These are phyloP conservation scores for Drosophila histrio DNA, from an alignment of 2,888 invertebrate species.

Conservation along the genomic window DNA sequence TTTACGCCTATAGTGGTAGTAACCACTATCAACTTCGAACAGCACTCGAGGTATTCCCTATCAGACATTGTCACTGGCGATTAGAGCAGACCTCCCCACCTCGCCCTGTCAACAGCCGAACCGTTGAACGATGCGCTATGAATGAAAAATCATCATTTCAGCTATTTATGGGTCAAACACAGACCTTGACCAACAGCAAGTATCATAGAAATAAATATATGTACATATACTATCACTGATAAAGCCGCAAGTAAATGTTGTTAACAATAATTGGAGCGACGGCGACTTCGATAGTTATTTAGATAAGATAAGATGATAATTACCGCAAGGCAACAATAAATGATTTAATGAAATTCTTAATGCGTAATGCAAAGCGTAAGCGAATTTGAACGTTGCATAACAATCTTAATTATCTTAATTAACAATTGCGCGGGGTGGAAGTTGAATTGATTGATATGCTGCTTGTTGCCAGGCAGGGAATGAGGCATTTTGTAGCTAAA, in stretches of 20 bases:
- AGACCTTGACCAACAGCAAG: constrained; percentile 39
- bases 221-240: background rate
- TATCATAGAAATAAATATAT: constrained; percentile 15
- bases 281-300: background rate
- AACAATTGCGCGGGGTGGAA: background rate
- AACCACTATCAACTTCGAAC: background rate
- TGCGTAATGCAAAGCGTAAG: background rate
- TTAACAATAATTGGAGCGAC: constrained; percentile 24
- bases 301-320: constrained; percentile 24
- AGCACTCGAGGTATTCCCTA: constrained; percentile 5
- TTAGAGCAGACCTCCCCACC: constrained; percentile 9
- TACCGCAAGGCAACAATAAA: constrained; percentile 15
- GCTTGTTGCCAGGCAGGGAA: constrained; percentile 12
- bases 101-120: background rate
- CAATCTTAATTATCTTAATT: constrained; percentile 2
- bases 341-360: constrained; percentile 8
- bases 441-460: constrained; percentile 6
- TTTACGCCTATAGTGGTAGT: background rate
- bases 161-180: constrained; percentile 24
- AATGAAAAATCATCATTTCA: constrained; percentile 26
- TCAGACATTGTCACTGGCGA: constrained; percentile 12
- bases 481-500: constrained; percentile 10
- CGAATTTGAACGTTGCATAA: background rate
- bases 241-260: constrained; percentile 17
- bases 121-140: constrained; percentile 23